Percentiles rank a stretch among this genome's conserved stretches.
phyloP scores from a whole-genome alignment of 2,888 invertebrate species.

The Eupithecia abbreviata region DNA sequence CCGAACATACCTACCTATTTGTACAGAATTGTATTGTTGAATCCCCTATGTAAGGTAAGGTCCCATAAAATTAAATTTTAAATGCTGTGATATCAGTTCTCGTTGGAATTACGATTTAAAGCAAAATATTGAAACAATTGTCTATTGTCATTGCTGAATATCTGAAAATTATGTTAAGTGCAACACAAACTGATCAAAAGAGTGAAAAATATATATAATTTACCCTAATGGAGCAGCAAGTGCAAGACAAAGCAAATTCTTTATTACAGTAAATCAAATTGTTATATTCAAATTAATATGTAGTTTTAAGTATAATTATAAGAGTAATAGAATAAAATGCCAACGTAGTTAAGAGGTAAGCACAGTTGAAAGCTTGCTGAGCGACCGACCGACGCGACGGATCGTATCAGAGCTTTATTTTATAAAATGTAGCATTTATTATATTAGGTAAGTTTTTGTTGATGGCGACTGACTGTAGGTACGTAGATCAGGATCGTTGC shows the following conservation, averaged over 20 bases:
- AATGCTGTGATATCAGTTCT: conserved; percentile 82
- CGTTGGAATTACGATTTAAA: conserved; percentile 40
- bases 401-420: conserved; percentile 45
- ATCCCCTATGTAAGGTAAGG: conserved; percentile 64
- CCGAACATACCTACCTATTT: not conserved
- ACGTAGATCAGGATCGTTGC: conserved; percentile 49
- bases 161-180: not conserved
- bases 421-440: conserved; percentile 47
- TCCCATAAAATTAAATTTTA: conserved; percentile 72
- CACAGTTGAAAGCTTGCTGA: conserved; percentile 63
- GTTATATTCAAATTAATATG: not conserved
- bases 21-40: conserved; percentile 35
- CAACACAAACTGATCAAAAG: not conserved
- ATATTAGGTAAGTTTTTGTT: conserved; percentile 38
- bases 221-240: not conserved
- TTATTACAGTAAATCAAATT: not conserved
- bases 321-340: conserved; percentile 74
- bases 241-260: not conserved
- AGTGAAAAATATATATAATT: not conserved
- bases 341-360: conserved; percentile 71
- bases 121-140: conserved; percentile 3
- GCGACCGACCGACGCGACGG: conserved; percentile 32
- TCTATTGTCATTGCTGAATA: not conserved
- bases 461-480: conserved; percentile 31
- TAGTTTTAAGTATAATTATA: conserved; percentile 47